phyloP scores from a whole-genome alignment of 2,888 invertebrate genomes.

The Leucophenga montana region DNA sequence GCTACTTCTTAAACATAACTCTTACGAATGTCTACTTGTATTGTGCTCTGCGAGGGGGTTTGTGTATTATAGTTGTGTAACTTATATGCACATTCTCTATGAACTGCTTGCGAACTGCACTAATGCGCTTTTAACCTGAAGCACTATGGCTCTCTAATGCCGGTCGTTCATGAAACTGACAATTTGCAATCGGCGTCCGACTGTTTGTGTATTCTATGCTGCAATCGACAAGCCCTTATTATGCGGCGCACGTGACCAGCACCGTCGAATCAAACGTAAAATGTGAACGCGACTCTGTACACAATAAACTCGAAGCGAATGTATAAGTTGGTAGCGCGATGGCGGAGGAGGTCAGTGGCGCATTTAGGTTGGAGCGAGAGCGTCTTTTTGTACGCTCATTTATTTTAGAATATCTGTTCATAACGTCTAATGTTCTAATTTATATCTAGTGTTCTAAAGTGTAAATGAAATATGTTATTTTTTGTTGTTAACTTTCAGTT shows the following conservation, averaged over 20 bases:
- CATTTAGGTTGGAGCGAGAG: neutral
- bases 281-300: constrained; percentile 46
- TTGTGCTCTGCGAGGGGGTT: too few species aligned
- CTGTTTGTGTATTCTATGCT: constrained; percentile 22
- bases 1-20: too few species aligned
- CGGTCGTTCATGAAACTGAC: constrained; percentile 32
- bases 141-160: constrained; percentile 39
- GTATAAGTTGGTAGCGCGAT: constrained; percentile 44
- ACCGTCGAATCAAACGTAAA: constrained; percentile 51
- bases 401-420: neutral
- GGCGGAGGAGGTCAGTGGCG: constrained; percentile 52
- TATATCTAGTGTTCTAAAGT: too few species aligned
- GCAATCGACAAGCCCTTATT: constrained; percentile 45
- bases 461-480: too few species aligned
- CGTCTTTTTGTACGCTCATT: too few species aligned
- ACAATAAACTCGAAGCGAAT: constrained; percentile 57
- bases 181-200: constrained; percentile 32
- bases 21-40: too few species aligned
- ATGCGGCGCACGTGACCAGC: constrained; percentile 57
- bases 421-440: constrained; percentile 8
- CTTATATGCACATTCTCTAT: too few species aligned
- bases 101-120: constrained; percentile 45
- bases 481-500: too few species aligned
- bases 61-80: too few species aligned
- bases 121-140: constrained; percentile 65